Evolutionary conservation across 2,888 invertebrate genomes (phyloP).

Genomic region (Dysmachus trigonus): DNA sequence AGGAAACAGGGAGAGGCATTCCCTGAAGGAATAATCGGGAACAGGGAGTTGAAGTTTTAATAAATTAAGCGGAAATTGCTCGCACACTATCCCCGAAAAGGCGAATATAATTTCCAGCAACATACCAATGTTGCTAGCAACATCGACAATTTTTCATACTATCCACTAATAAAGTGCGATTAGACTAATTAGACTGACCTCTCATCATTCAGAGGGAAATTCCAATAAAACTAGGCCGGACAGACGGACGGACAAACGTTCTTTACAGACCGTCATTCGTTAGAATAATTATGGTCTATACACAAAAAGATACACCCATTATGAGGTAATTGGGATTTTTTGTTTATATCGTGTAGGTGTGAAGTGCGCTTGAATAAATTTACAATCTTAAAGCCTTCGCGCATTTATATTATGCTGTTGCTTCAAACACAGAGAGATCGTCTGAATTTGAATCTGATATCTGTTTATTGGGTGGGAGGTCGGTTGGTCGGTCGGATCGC

Average conservation of each 20-base stretch:
- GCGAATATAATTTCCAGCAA: not conserved
- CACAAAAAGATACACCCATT: slow-evolving; percentile 3
- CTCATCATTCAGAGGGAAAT: not conserved
- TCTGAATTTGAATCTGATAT: not conserved
- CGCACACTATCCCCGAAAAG: not conserved
- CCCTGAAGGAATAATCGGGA: not conserved
- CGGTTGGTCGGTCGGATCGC: not conserved
- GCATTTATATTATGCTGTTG: not conserved
- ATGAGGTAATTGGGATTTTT: slow-evolving; percentile 7
- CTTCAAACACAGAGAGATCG: not conserved
- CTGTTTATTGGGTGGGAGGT: not conserved
- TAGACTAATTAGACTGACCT: slow-evolving; percentile 24
- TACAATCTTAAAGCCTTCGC: slow-evolving; percentile 12
- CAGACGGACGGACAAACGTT: no score
- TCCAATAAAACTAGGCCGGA: not conserved
- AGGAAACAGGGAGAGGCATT: not conserved
- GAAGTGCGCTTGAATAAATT: slow-evolving; percentile 36
- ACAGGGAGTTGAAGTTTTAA: not conserved
- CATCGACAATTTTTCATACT: not conserved
- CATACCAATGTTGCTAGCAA: not conserved
- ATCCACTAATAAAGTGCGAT: not conserved
- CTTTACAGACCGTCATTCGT: not conserved
- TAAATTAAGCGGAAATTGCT: not conserved
- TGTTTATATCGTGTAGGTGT: slow-evolving; percentile 4
- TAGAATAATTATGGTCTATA: not conserved